A percentile compares a stretch with the other conserved stretches of the same genome.
phyloP scores from a whole-genome alignment of 2,797 vertebrate genomes.

The Cossypha niveicapilla region DNA sequence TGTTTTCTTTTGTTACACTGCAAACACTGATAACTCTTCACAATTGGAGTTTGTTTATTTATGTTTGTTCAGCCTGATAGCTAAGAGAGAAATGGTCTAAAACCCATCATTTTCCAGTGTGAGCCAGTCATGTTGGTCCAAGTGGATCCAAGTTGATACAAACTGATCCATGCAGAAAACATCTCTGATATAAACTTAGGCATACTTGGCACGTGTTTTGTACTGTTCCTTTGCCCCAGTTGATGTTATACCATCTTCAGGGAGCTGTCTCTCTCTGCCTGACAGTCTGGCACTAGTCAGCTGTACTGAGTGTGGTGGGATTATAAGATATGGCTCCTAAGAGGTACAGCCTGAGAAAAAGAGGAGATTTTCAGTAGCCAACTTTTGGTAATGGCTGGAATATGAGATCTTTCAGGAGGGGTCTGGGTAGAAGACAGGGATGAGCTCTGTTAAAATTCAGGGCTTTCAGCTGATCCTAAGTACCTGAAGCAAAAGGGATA shows the following conservation, averaged over 20 bases:
- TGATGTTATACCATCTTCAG: not conserved
- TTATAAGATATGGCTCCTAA: not conserved
- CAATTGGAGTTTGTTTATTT: not conserved
- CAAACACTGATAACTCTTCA: not conserved
- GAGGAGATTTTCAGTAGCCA: not conserved
- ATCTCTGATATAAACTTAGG: not conserved
- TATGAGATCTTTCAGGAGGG: not conserved
- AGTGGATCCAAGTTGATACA: not conserved
- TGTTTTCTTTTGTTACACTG: not conserved
- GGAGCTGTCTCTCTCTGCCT: not conserved
- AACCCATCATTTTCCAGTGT: not conserved
- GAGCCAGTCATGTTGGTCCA: not conserved
- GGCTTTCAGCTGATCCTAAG: not conserved
- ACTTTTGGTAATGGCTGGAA: not conserved
- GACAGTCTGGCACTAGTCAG: not conserved
- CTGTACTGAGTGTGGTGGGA: accelerated
- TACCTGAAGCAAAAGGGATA: not conserved
- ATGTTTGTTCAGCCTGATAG: not conserved
- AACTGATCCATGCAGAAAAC: not conserved
- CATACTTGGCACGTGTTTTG: accelerated
- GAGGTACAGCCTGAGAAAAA: not conserved
- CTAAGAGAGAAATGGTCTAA: not conserved
- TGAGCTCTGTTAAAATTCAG: not conserved
- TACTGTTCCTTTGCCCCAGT: not conserved
- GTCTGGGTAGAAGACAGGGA: not conserved